phyloP scores from a whole-genome alignment of 2,797 vertebrate species.

The Hydrolagus colliei region DNA sequence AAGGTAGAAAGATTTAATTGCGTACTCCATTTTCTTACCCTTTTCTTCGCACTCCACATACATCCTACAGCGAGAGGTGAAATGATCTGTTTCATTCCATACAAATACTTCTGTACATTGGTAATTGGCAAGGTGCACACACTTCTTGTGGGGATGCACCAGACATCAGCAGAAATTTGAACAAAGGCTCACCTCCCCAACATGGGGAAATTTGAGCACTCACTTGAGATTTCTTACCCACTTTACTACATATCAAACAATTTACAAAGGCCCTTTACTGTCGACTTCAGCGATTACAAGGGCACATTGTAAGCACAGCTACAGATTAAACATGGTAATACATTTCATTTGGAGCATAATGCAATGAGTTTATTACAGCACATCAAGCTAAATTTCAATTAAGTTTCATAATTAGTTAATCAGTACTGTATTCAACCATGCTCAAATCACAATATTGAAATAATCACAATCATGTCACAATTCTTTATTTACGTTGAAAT shows the following conservation, averaged over 20 bases:
- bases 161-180: not conserved
- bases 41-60: not conserved
- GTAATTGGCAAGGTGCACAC: not conserved
- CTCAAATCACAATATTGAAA: too few species aligned
- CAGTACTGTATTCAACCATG: too few species aligned
- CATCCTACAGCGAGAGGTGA: not conserved
- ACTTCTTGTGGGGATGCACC: too few species aligned
- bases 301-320: not conserved
- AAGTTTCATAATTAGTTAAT: too few species aligned
- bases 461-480: too few species aligned
- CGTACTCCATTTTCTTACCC: not conserved
- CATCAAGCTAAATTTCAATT: too few species aligned
- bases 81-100: constrained; percentile 24
- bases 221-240: too few species aligned
- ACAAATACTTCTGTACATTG: not conserved
- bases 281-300: not conserved
- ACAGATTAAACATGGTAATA: not conserved
- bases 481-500: too few species aligned
- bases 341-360: not conserved
- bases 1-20: not conserved
- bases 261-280: not conserved
- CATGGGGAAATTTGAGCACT: too few species aligned
- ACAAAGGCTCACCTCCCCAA: not conserved
- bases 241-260: too few species aligned
- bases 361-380: not conserved